Evolutionary conservation across 2,888 invertebrate species (phyloP).

Genomic region (Xanthorhoe designata): DNA sequence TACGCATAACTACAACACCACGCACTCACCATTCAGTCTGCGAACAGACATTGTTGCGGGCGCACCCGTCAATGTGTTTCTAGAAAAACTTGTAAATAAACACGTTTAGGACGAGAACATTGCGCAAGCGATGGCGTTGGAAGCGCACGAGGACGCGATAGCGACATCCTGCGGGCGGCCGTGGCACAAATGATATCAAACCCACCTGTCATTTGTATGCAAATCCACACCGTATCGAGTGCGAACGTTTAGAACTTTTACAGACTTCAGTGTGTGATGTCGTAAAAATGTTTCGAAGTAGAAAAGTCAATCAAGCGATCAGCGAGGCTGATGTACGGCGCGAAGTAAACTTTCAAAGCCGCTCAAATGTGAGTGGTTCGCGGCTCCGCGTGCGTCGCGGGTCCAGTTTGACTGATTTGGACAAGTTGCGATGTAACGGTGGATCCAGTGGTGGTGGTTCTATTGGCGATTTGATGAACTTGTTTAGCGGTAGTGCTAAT

Average conservation of each 20-base stretch:
- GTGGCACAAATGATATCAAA: constrained; percentile 80
- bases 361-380: constrained; percentile 75
- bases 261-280: constrained; percentile 59
- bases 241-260: constrained; percentile 65
- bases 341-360: constrained; percentile 84
- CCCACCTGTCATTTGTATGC: constrained; percentile 76
- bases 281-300: constrained; percentile 71
- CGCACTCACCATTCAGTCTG: constrained; percentile 74
- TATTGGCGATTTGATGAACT: constrained; percentile 93
- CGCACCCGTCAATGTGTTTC: constrained; percentile 64
- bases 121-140: constrained; percentile 77
- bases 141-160: constrained; percentile 76
- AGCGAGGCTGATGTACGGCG: constrained; percentile 79
- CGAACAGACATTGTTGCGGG: constrained; percentile 70
- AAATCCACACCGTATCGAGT: constrained; percentile 69
- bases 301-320: constrained; percentile 71
- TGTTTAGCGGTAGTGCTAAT: constrained; percentile 89
- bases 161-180: constrained; percentile 81
- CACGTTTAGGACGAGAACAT: constrained; percentile 54
- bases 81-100: constrained; percentile 55
- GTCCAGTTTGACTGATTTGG: constrained; percentile 90
- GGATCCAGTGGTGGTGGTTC: constrained; percentile 85
- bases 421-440: constrained; percentile 85
- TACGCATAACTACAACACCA: constrained; percentile 62
- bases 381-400: constrained; percentile 88